Evolutionary conservation across 2,797 vertebrate genomes (phyloP), one percentile per base, ranked within the genome.

Genomic region (Sylvilagus floridanus): DNA sequence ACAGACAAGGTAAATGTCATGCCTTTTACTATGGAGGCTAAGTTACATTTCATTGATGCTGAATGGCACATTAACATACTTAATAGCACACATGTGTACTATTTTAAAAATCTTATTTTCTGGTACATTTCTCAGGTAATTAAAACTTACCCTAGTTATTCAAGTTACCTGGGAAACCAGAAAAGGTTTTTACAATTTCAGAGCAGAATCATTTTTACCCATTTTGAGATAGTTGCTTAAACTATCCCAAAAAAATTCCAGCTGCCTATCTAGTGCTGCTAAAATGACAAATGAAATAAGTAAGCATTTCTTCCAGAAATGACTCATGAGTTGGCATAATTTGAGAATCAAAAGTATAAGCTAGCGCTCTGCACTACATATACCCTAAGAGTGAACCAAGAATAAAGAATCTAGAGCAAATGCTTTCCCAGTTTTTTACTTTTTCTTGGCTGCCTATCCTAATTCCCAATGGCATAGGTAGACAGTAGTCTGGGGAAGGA

Each of bases 341-440:
- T 71, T 76, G n/a, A 93, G 92, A 88, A 77, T 90, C 26, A 77
- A 72, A 91, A 87, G 72, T 32, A 76, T 42, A 86, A 89, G 81
- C 88, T 81, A 83, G 57, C 2, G 75, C 4, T 73, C 37, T 83
- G 19, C 16, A 82, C 69, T 76, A 83, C 16, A 32, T 26, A 83
- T 47, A 82, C 84, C 30, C n/a, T 77, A 68, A 47, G 57, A 73
- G 35, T 85, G 60, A 96, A 73, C 52, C 66, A 65, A 88, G 65
- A 90, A 90, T 57, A 86, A 89, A 94, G 76, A 85, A 90, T 17
- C 84, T 86, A 85, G 68, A 60, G 60, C n/a, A 90, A 88, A 85
- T 52, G 47, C 37, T 77, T 84, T 71, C 75, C 60, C n/a, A 35
- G 35, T 60, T 85, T 90, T 54, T 92, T 30, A 66, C 77, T 84